These are phyloP conservation scores for Melanocharis versteri DNA, from an alignment of 2,113 vertebrate species.

Conservation along the genomic window DNA sequence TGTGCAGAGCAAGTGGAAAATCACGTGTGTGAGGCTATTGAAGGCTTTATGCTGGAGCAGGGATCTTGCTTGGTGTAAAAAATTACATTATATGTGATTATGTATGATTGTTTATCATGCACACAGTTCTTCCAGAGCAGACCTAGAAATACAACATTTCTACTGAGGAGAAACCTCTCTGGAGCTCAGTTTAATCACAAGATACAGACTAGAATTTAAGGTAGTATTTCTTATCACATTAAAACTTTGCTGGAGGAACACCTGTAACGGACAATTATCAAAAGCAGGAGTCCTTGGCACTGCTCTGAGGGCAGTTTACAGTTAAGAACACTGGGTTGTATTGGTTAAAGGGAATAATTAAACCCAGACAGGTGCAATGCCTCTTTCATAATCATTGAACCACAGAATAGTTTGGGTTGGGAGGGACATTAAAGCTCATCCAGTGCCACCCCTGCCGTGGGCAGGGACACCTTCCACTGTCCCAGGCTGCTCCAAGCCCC, in stretches of 20 bases:
- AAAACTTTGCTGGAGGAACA: neutral
- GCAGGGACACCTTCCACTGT: accelerated
- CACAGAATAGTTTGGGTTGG: neutral
- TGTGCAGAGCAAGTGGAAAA: neutral
- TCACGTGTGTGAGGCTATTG: accelerated
- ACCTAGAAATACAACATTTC: neutral
- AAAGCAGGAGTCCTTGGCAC: neutral
- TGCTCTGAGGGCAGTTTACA: neutral
- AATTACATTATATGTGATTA: accelerated
- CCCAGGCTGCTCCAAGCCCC: neutral
- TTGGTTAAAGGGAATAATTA: neutral
- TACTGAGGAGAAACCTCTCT: neutral
- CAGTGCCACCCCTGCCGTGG: neutral
- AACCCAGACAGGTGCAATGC: neutral
- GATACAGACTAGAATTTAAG: neutral
- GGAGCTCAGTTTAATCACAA: neutral
- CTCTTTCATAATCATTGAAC: neutral
- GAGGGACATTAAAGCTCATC: neutral
- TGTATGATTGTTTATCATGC: accelerated
- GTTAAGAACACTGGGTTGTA: neutral
- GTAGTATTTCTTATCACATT: neutral
- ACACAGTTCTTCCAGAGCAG: neutral
- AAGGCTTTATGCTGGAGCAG: neutral
- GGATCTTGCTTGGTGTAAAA: neutral
- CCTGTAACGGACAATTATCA: neutral